A percentile compares a stretch with the other conserved stretches of the same genome.
Evolutionary conservation across 2,113 vertebrate species (phyloP).

Genomic region (Oryzias celebensis): DNA sequence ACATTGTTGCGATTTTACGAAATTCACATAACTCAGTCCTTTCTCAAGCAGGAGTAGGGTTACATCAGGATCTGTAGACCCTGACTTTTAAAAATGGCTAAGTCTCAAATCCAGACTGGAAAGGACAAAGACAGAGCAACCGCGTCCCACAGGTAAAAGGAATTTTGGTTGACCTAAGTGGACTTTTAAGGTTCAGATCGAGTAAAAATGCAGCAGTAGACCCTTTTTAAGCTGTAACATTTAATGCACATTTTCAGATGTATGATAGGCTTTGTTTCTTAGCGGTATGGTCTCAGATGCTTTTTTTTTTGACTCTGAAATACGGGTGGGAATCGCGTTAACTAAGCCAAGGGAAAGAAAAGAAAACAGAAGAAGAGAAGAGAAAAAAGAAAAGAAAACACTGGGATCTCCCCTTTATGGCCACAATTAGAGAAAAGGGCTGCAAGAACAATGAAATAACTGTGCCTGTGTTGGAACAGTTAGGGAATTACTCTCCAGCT

Average conservation of each 20-base stretch:
- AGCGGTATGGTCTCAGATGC: constrained; percentile 35
- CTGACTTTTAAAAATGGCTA: no score
- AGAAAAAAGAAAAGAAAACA: constrained; percentile 45
- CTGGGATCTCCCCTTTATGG: constrained; percentile 68
- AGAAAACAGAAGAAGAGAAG: constrained; percentile 44
- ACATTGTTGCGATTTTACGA: no score
- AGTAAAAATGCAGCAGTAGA: no score
- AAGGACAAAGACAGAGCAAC: no score
- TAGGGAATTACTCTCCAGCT: constrained; percentile 70
- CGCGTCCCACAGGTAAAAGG: no score
- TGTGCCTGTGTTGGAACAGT: constrained; percentile 61
- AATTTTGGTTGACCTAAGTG: no score
- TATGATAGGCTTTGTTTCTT: constrained; percentile 35
- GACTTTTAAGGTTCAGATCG: no score
- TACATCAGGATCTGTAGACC: no score
- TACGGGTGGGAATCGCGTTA: constrained; percentile 42
- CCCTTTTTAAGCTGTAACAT: no score
- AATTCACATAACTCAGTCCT: no score
- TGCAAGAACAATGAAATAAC: constrained; percentile 71
- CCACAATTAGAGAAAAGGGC: constrained; percentile 59
- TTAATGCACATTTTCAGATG: background rate
- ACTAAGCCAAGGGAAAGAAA: constrained; percentile 39
- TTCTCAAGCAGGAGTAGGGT: no score
- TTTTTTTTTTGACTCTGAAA: constrained; percentile 61
- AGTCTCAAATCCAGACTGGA: no score